phyloP scores from a whole-genome alignment of 2,113 vertebrate genomes.

The Pseudorectes ferrugineus region DNA sequence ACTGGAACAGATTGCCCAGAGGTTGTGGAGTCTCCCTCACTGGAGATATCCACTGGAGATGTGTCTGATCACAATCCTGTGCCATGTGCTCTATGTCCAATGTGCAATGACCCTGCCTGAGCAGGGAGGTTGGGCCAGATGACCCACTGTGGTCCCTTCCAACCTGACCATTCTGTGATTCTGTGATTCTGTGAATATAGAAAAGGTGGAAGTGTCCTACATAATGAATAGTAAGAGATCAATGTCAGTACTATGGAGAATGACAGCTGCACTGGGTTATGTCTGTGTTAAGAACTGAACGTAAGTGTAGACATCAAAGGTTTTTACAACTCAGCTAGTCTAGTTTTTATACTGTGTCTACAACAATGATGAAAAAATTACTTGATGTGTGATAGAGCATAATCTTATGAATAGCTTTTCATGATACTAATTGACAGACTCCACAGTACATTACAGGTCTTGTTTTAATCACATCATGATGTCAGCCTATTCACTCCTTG shows the following conservation, averaged over 20 bases:
- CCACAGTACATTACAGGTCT: background rate
- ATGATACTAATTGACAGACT: constrained; percentile 52
- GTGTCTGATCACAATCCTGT: background rate
- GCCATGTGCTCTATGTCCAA: background rate
- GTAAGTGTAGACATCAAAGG: background rate
- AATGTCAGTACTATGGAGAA: background rate
- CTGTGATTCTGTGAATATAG: background rate
- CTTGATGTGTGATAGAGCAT: background rate
- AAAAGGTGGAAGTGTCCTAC: background rate
- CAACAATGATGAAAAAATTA: constrained; percentile 36
- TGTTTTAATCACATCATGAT: background rate
- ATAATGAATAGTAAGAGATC: background rate
- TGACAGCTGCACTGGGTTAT: background rate
- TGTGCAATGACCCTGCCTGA: background rate
- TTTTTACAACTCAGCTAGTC: background rate
- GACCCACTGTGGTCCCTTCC: too few species aligned
- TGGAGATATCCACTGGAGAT: background rate
- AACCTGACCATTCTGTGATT: background rate
- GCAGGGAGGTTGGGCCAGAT: background rate
- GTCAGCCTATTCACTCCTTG: background rate
- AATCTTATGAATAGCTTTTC: constrained; percentile 30
- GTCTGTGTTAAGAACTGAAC: background rate
- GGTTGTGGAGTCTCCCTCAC: background rate
- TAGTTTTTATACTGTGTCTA: background rate
- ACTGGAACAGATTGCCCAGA: background rate